Base-by-base conservation (phyloP, 2,113 vertebrate genomes). In the Trinectes maculatus region DNA sequence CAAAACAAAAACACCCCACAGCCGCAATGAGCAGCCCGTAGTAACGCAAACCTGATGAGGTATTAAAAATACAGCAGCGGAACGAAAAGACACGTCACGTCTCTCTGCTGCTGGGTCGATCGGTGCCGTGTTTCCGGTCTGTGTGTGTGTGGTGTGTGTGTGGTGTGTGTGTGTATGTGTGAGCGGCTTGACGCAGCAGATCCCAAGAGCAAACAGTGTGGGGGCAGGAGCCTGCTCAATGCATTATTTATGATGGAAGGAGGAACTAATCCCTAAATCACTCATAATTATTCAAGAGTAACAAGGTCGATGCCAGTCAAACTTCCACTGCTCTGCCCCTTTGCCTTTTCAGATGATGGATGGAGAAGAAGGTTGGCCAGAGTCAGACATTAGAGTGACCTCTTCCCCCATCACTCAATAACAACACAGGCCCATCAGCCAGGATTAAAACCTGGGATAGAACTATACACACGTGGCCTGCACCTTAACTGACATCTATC, bases 211-310 rank as follows among this genome's bases (percentile, higher is more conserved):
- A 46, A 51, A 21, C 61, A 53, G 11, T 25, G 58, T 33, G 51
- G 18, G 51, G 43, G 65, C 70, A 44, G 60, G 4, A 70, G 49
- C 31, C 36, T 56, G 55, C 28, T 44, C 47, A 5, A 78, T 91
- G 71, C 84, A 90, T 91, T 80, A 91, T 91, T 87, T 70, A 93
- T 91, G 68, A 87, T 16, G 9, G 53, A 74, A 87, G 84, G 81
- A 83, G 66, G 75, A 86, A 82, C 77, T 81, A 80, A 86, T 74
- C 76, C 71, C 71, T 71, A 72, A 90, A 85, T 85, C 66, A 86
- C 82, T 89, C 69, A 86, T 82, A 84, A 85, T 87, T 89, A 89
- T 88, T 87, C 79, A 82, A 59, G 61, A 51, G 78, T 77, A 85
- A 81, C 85, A 76, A 79, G 84, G 84, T 83, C 74, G 69, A 55